A percentile compares a stretch with the other conserved stretches of the same genome.
These are phyloP conservation scores for Hippoglossus hippoglossus DNA, from an alignment of 2,797 vertebrate genomes.

Conservation along the genomic window DNA sequence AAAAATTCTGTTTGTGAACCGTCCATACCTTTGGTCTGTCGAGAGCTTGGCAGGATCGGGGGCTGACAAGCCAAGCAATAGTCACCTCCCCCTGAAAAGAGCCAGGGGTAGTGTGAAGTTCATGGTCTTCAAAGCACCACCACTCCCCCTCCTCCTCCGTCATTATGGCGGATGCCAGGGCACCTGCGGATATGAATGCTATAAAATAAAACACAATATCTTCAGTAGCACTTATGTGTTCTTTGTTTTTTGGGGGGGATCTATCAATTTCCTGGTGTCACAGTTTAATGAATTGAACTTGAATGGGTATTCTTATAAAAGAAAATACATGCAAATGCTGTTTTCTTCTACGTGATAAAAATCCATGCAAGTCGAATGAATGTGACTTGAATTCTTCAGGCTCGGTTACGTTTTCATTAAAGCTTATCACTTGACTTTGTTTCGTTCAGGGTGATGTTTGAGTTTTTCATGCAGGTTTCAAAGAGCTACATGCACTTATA, in stretches of 20 bases:
- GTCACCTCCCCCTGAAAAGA: constrained; percentile 77
- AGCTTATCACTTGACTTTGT: constrained; percentile 54
- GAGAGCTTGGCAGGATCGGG: constrained; percentile 77
- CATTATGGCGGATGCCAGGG: constrained; percentile 38
- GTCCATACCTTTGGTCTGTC: constrained; percentile 84
- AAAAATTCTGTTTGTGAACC: constrained; percentile 84
- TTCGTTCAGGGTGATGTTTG: constrained; percentile 33
- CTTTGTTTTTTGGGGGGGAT: background rate
- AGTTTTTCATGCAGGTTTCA: constrained; percentile 50
- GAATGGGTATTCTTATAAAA: constrained; percentile 4
- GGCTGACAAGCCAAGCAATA: constrained; percentile 77
- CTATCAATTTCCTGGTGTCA: background rate
- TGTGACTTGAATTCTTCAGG: constrained; percentile 40
- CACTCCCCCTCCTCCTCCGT: constrained; percentile 62
- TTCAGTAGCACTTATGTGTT: background rate
- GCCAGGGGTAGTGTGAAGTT: constrained; percentile 67
- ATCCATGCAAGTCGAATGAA: constrained; percentile 44
- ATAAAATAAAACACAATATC: constrained; percentile 11
- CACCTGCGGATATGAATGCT: constrained; percentile 22
- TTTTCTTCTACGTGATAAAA: constrained; percentile 29
- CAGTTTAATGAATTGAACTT: background rate
- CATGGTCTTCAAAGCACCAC: constrained; percentile 70
- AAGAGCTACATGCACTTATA: constrained; percentile 54
- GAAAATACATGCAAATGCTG: background rate
- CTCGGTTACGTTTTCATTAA: constrained; percentile 2